Evolutionary conservation across 2,113 vertebrate genomes (phyloP), one percentile per base, ranked within the genome.

Genomic region (Cichladusa arquata): DNA sequence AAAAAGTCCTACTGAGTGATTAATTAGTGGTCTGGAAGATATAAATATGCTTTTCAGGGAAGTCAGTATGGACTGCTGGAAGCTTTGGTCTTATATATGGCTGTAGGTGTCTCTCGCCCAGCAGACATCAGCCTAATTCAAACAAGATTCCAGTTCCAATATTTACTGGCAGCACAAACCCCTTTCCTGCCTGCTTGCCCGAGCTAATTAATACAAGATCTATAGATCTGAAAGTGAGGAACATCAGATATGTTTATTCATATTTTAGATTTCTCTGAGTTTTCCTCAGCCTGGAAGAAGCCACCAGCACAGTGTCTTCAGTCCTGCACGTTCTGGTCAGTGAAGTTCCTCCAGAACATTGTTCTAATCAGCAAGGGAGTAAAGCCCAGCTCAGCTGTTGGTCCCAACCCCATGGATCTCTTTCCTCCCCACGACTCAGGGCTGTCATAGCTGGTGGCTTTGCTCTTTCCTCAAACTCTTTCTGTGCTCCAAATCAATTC

Each of bases 11-110:
- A 98, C 95, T 31, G 90, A 97, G 97, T 98, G 98, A 98, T 98
- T 98, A 98, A 98, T 98, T 98, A 98, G 98, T 94, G 96, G 97
- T 98, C 98, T 98, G 98, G 97, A 98, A 98, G 97, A 98, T 98
- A 98, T 98, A 98, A 98, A 98, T 98, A 98, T 95, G 90, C 97
- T 97, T 98, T 97, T 98, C 97, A 96, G 96, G 97, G 95, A 96
- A 97, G 98, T 97, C 95, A 97, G 96, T 97, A 97, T 86, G 93
- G 97, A 91, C 97, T 96, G 93, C 95, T 98, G 88, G 97, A 97
- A 98, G 97, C 94, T 95, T 87, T 89, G 93, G 96, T 94, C 95
- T 95, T 97, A 89, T 80, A 79, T 78, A 71, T 97, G 97, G 97
- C 98, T 61, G 53, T 42, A 88, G 97, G 97, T 96, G 38, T 95